Percentiles rank a stretch among this genome's conserved stretches.
phyloP scores from a whole-genome alignment of 2,797 vertebrate genomes.

The Cirrhinus molitorella region DNA sequence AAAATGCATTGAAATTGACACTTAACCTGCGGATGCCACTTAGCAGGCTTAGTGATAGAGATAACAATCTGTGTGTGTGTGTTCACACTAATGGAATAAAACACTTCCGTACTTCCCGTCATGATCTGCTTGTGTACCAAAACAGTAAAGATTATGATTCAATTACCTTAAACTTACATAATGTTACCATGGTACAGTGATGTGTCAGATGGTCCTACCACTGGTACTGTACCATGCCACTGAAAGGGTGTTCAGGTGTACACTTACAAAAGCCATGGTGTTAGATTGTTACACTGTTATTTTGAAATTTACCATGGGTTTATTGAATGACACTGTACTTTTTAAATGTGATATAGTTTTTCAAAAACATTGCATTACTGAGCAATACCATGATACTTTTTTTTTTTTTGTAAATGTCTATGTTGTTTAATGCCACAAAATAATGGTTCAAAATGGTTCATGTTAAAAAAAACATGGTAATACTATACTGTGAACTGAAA shows the following conservation, averaged over 20 bases:
- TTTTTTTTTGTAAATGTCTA: too few relatives aligned
- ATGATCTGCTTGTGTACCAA: slow-evolving; percentile 18
- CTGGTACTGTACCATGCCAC: background rate
- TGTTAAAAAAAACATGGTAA: background rate
- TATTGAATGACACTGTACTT: background rate
- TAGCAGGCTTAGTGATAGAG: slow-evolving; percentile 45
- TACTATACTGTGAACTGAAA: background rate
- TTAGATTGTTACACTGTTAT: background rate
- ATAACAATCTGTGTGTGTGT: slow-evolving; percentile 29
- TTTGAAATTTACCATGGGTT: background rate
- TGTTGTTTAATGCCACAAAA: background rate
- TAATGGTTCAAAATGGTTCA: background rate
- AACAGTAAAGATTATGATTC: slow-evolving; percentile 18
- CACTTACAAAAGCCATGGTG: background rate
- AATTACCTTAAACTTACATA: slow-evolving; percentile 4
- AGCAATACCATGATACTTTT: too few relatives aligned
- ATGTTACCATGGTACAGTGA: background rate
- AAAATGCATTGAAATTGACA: slow-evolving; percentile 59
- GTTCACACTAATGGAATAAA: slow-evolving; percentile 33
- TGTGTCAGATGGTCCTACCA: background rate
- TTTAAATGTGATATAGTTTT: background rate
- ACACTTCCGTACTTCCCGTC: background rate
- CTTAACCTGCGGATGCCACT: slow-evolving; percentile 59
- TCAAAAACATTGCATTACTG: too few relatives aligned
- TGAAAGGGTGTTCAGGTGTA: background rate